Conservation (phyloP, 1,140 invertebrate genomes). For the Hyposmocoma kahamanoa region DNA sequence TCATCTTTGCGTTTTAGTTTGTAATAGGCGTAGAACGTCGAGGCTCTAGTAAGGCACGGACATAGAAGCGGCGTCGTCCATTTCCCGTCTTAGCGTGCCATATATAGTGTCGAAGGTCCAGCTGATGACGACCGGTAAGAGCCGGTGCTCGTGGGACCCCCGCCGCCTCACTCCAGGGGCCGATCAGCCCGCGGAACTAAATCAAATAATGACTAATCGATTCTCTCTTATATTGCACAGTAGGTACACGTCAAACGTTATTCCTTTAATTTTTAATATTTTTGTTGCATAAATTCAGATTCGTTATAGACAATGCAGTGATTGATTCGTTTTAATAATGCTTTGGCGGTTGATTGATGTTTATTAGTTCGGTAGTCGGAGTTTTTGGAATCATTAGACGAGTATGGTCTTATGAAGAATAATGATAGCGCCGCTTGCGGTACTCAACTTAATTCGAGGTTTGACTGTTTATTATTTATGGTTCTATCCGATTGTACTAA, state of each 20-base stretch:
- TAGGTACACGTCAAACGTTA: slow-evolving; percentile 70
- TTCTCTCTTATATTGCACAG: slow-evolving; percentile 71
- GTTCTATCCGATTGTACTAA: slow-evolving; percentile 33
- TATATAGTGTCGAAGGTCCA: slow-evolving; percentile 59
- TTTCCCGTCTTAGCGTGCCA: slow-evolving; percentile 24
- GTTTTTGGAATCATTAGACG: slow-evolving; percentile 67
- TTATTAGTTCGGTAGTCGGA: slow-evolving; percentile 71
- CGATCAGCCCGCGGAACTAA: slow-evolving; percentile 57
- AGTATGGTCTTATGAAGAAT: slow-evolving; percentile 63
- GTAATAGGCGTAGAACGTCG: no score
- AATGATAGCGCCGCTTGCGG: slow-evolving; percentile 49
- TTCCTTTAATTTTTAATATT: slow-evolving; percentile 66
- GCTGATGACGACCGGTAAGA: slow-evolving; percentile 52
- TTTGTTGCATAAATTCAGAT: slow-evolving; percentile 65
- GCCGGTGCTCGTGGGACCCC: slow-evolving; percentile 53
- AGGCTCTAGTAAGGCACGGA: no score
- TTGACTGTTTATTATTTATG: slow-evolving; percentile 50
- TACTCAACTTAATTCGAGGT: slow-evolving; percentile 59
- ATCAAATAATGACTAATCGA: slow-evolving; percentile 74
- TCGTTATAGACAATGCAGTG: slow-evolving; percentile 65
- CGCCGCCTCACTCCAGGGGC: slow-evolving; percentile 50
- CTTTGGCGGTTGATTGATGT: slow-evolving; percentile 67
- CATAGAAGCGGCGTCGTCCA: slow-evolving; percentile 29
- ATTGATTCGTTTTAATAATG: slow-evolving; percentile 69
- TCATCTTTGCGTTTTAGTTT: no score